Conservation (phyloP, 2,113 vertebrate species). For the Nyctibius bracteatus region DNA sequence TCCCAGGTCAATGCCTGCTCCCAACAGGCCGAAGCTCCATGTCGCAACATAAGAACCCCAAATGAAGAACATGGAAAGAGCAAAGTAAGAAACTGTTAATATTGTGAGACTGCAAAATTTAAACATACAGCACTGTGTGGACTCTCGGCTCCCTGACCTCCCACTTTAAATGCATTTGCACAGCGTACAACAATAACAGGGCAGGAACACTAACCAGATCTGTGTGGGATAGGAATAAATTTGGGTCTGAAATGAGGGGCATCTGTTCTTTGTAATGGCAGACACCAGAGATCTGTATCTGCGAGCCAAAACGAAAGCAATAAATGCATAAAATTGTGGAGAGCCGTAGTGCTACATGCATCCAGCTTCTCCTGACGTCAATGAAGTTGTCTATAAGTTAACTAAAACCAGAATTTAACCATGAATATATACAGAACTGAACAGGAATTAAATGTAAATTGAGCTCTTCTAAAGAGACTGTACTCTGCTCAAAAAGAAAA, state of each 20-base stretch:
- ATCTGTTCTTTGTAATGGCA: background rate
- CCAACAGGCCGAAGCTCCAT: too few relatives aligned
- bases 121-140: background rate
- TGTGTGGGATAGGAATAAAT: background rate
- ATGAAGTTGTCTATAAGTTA: background rate
- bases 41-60: background rate
- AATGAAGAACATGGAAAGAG: fast-evolving
- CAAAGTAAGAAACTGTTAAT: background rate
- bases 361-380: background rate
- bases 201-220: background rate
- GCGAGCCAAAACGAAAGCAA: background rate
- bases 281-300: background rate
- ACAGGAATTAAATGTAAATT: background rate
- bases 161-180: background rate
- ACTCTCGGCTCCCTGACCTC: background rate
- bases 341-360: background rate
- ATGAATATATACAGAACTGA: background rate
- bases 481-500: background rate
- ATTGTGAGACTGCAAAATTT: background rate
- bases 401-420: background rate
- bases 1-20: too few relatives aligned
- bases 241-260: slow-evolving; percentile 27
- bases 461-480: background rate
- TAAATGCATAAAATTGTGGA: background rate
- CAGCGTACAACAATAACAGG: background rate